phyloP scores from a whole-genome alignment of 2,113 vertebrate genomes.

The Hystrix cristata region DNA sequence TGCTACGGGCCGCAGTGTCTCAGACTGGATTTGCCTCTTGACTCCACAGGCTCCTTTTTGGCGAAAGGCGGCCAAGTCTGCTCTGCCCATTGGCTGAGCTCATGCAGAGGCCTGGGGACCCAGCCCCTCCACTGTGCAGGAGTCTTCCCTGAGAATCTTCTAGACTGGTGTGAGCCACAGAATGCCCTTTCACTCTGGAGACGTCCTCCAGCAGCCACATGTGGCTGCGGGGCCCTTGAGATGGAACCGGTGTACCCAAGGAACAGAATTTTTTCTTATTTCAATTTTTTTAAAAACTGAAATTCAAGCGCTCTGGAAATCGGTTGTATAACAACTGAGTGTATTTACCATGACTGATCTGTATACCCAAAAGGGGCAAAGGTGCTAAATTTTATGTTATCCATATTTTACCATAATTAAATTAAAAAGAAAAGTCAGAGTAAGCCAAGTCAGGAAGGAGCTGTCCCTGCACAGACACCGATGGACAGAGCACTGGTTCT shows the following conservation, averaged over 20 bases:
- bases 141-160: neutral
- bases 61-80: neutral
- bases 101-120: neutral
- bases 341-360: too few species aligned
- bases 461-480: too few species aligned
- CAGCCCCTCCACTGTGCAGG: neutral
- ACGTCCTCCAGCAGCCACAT: rapidly evolving
- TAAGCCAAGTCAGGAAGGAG: neutral
- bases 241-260: neutral
- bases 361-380: too few species aligned
- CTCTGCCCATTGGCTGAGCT: rapidly evolving
- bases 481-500: too few species aligned
- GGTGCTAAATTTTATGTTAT: too few species aligned
- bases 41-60: rapidly evolving
- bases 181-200: neutral
- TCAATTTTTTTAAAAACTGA: neutral
- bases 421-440: neutral
- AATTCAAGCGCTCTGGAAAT: neutral
- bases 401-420: too few species aligned
- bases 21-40: rapidly evolving
- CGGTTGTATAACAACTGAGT: neutral
- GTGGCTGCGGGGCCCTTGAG: neutral
- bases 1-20: rapidly evolving
- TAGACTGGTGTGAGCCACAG: neutral
- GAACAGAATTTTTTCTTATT: neutral